Conservation (phyloP, 2,888 invertebrate species). For the Agrochola circellaris region DNA sequence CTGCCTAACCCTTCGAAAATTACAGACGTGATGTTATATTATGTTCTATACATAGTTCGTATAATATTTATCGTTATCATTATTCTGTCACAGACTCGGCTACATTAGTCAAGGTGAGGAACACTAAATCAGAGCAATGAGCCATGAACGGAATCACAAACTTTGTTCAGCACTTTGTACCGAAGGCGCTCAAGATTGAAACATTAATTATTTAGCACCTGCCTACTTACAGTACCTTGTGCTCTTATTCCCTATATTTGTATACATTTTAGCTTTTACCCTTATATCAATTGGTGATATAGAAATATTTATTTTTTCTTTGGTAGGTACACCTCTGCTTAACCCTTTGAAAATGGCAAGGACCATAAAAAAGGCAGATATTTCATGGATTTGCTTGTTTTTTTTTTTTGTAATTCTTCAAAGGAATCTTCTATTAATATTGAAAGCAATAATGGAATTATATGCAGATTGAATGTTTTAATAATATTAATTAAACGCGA, state of each 20-base stretch:
- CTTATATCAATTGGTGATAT: neutral
- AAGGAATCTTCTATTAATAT: slow-evolving; percentile 10
- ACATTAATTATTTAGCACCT: slow-evolving; percentile 63
- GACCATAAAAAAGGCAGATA: no score
- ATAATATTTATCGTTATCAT: slow-evolving; percentile 1
- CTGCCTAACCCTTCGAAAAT: no score
- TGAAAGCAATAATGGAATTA: slow-evolving; percentile 8
- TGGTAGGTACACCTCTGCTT: neutral
- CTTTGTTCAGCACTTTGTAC: slow-evolving; percentile 53
- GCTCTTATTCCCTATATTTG: slow-evolving; percentile 10
- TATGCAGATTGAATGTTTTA: slow-evolving; percentile 14
- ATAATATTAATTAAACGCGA: slow-evolving; percentile 24
- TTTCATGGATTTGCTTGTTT: no score
- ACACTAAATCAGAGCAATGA: slow-evolving; percentile 46
- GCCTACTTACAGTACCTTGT: slow-evolving; percentile 18
- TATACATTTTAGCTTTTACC: slow-evolving; percentile 15
- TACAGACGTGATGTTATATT: no score
- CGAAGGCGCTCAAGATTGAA: slow-evolving; percentile 58
- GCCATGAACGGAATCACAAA: slow-evolving; percentile 55
- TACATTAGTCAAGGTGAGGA: slow-evolving; percentile 48
- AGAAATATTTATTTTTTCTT: neutral
- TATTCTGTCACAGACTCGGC: slow-evolving; percentile 19
- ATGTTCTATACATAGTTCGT: neutral
- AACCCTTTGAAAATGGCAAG: no score
- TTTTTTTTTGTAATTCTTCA: no score